Evolutionary conservation across 2,797 vertebrate genomes (phyloP).

Genomic region (Pseudochromis fuscus): DNA sequence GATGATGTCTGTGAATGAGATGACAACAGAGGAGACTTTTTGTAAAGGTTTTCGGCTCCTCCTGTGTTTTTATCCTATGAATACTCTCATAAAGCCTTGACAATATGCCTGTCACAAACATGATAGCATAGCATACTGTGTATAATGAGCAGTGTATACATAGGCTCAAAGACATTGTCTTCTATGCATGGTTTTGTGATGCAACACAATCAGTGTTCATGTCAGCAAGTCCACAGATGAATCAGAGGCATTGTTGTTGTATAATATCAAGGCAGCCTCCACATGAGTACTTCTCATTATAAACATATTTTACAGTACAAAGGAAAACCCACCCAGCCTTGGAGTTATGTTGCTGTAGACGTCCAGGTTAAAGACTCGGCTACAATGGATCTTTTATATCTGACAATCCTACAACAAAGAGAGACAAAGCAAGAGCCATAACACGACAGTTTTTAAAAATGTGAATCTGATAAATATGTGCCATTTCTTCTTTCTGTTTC

Average conservation of each 20-base stretch:
- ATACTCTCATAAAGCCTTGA: slow-evolving; percentile 26
- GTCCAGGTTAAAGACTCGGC: slow-evolving; percentile 7
- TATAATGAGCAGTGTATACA: slow-evolving; percentile 41
- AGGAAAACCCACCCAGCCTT: slow-evolving; percentile 30
- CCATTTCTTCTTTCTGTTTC: slow-evolving; percentile 52
- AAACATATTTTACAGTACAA: slow-evolving; percentile 24
- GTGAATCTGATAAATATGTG: slow-evolving; percentile 67
- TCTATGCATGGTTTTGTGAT: slow-evolving; percentile 16
- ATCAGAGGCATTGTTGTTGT: slow-evolving; percentile 25
- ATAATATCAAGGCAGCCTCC: slow-evolving; percentile 20
- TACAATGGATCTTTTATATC: slow-evolving; percentile 38
- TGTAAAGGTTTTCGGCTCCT: slow-evolving; percentile 18
- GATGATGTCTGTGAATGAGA: neutral
- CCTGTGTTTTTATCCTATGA: slow-evolving; percentile 12
- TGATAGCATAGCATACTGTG: slow-evolving; percentile 30
- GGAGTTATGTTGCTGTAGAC: slow-evolving; percentile 25
- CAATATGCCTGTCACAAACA: slow-evolving; percentile 41
- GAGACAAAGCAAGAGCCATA: slow-evolving; percentile 46
- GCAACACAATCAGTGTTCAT: slow-evolving; percentile 33
- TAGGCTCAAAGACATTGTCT: slow-evolving; percentile 1
- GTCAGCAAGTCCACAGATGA: slow-evolving; percentile 15
- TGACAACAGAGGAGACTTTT: neutral
- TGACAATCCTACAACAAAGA: slow-evolving; percentile 45
- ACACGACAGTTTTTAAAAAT: slow-evolving; percentile 46
- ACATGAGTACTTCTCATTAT: slow-evolving; percentile 23